Evolutionary conservation across 2,888 invertebrate genomes (phyloP).

Genomic region (Cosmia pyralina): DNA sequence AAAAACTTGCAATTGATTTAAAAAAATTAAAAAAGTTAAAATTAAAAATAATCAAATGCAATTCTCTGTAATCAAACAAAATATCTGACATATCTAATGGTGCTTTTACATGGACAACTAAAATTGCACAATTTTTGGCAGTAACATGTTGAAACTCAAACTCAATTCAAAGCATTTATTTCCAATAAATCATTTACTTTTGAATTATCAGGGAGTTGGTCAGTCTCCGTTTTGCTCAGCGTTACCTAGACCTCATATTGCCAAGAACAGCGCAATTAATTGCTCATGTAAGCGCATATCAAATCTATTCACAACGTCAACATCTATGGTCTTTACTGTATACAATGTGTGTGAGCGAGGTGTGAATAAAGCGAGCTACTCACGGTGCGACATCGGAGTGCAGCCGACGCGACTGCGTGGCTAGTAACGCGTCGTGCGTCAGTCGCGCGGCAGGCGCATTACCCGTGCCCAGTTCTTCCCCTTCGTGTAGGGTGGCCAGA

Average conservation of each 20-base stretch:
- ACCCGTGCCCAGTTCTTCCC: constrained; percentile 91
- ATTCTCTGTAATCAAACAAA: constrained; percentile 33
- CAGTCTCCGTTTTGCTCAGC: background rate
- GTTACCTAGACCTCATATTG: background rate
- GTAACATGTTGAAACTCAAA: background rate
- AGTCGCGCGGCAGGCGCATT: constrained; percentile 91
- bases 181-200: background rate
- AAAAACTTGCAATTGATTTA: constrained; percentile 45
- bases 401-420: constrained; percentile 94
- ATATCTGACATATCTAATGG: constrained; percentile 61
- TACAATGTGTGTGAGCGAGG: constrained; percentile 10
- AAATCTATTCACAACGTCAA: constrained; percentile 41
- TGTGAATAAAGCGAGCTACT: constrained; percentile 65
- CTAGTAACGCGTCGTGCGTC: constrained; percentile 94
- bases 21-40: background rate
- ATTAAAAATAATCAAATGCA: constrained; percentile 36
- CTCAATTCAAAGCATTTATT: background rate
- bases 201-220: background rate
- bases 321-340: constrained; percentile 20
- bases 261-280: constrained; percentile 3
- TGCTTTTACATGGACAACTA: constrained; percentile 6
- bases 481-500: constrained; percentile 96
- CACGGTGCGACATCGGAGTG: constrained; percentile 90
- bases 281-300: background rate
- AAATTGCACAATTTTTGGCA: background rate